Conservation (phyloP, 1,140 invertebrate genomes). For the Sesamia nonagrioides region DNA sequence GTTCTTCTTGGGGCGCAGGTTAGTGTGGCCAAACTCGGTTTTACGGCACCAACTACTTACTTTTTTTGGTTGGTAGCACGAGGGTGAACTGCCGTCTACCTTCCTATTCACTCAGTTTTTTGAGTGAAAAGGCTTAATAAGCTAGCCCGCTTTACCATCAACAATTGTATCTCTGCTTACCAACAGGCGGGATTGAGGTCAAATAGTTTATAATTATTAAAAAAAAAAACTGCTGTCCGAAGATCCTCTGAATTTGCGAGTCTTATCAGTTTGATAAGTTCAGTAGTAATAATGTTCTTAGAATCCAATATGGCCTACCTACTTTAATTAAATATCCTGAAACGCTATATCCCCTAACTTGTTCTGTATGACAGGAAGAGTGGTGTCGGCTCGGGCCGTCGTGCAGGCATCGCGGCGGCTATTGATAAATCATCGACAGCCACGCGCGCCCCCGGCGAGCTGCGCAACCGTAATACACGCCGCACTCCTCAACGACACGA, state of each 20-base stretch:
- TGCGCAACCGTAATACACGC: conserved; percentile 61
- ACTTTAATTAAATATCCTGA: neutral
- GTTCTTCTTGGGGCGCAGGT: conserved; percentile 99
- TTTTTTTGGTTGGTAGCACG: conserved; percentile 99
- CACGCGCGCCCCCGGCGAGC: conserved; percentile 78
- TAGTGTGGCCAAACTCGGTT: conserved; percentile 99
- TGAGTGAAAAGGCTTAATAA: too few species aligned
- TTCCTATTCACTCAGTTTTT: too few species aligned
- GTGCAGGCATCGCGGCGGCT: conserved; percentile 72
- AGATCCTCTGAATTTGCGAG: too few species aligned
- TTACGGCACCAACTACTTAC: too few species aligned
- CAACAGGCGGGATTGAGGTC: too few species aligned
- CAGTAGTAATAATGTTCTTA: too few species aligned
- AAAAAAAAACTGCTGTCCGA: too few species aligned
- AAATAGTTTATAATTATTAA: too few species aligned
- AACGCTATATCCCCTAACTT: conserved; percentile 53
- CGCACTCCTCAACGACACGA: conserved; percentile 35
- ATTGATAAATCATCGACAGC: conserved; percentile 81
- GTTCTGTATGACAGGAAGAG: conserved; percentile 63
- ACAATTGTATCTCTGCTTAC: too few species aligned
- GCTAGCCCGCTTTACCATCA: too few species aligned
- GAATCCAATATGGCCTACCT: neutral
- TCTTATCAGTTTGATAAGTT: too few species aligned
- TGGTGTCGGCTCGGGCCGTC: conserved; percentile 64
- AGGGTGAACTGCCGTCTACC: too few species aligned